Percentiles rank a stretch among this genome's conserved stretches.
Evolutionary conservation across 2,888 invertebrate species (phyloP).

Genomic region (Nudaria mundana): DNA sequence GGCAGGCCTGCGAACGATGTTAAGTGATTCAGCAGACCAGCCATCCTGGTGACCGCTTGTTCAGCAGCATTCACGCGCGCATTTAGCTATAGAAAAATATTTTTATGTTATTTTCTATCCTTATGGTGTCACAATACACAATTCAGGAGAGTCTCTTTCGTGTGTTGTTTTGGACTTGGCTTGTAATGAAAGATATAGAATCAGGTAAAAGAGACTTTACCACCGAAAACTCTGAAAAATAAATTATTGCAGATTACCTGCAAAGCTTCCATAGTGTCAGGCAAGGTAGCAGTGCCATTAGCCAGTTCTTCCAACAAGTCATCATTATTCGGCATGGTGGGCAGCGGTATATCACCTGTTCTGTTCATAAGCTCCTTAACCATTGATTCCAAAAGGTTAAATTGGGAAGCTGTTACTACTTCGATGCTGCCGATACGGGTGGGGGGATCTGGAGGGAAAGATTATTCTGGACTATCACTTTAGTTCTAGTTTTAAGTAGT

Average conservation of each 20-base stretch:
- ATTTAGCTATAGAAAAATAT: conserved; percentile 5
- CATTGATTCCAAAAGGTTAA: conserved; percentile 41
- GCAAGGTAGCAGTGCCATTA: conserved; percentile 55
- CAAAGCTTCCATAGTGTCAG: conserved; percentile 65
- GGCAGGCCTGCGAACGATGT: conserved; percentile 14
- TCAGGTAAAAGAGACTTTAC: too few species aligned
- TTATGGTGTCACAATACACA: not conserved
- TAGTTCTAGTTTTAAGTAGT: too few species aligned
- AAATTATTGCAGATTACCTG: conserved; percentile 49
- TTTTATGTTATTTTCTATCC: not conserved
- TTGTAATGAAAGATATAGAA: too few species aligned
- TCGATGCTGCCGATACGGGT: conserved; percentile 50
- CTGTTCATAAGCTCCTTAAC: conserved; percentile 40
- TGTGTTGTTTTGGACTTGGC: too few species aligned
- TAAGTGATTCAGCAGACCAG: conserved; percentile 18
- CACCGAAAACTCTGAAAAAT: too few species aligned
- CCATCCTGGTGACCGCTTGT: conserved; percentile 17
- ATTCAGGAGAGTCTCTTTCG: not conserved
- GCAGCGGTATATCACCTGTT: conserved; percentile 41
- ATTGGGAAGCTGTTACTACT: conserved; percentile 61
- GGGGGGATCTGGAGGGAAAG: conserved; percentile 20
- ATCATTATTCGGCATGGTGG: conserved; percentile 53
- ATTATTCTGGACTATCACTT: too few species aligned
- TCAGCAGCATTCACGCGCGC: conserved; percentile 23
- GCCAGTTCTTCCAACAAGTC: conserved; percentile 48